These are phyloP conservation scores for Conistra vaccinii DNA, from an alignment of 2,888 invertebrate species.

Conservation along the genomic window DNA sequence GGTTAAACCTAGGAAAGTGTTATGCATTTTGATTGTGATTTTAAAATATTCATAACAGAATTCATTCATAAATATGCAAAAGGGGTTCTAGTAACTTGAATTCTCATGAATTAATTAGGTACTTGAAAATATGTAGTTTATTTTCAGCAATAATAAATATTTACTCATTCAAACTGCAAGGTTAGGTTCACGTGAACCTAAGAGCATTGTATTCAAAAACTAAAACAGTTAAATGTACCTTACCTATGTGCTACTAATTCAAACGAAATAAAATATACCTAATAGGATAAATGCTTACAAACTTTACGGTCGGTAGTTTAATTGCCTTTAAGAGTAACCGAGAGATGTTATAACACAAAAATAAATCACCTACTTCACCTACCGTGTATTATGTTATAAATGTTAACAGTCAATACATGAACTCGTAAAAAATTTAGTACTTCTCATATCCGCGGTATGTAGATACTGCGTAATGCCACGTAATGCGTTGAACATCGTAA, in stretches of 20 bases:
- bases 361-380: conserved; percentile 52
- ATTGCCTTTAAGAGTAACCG: conserved; percentile 30
- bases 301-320: conserved; percentile 40
- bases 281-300: conserved; percentile 19
- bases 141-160: conserved; percentile 16
- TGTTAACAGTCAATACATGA: conserved; percentile 60
- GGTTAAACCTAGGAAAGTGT: conserved; percentile 29
- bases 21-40: conserved; percentile 35
- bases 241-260: conserved; percentile 18
- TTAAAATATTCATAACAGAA: conserved; percentile 21
- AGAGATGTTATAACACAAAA: conserved; percentile 50
- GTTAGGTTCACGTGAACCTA: conserved; percentile 4
- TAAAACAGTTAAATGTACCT: conserved; percentile 12
- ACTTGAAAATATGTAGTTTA: background rate
- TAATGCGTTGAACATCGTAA: conserved; percentile 37
- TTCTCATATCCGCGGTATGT: conserved; percentile 49
- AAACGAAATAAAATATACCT: conserved; percentile 13
- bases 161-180: conserved; percentile 16
- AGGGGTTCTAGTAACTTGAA: background rate
- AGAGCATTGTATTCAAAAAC: conserved; percentile 36
- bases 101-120: conserved; percentile 7
- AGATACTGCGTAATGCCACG: conserved; percentile 25
- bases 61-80: conserved; percentile 29
- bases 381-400: conserved; percentile 55
- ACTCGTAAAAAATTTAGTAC: conserved; percentile 51